Evolutionary conservation across 2,888 invertebrate genomes (phyloP).

Genomic region (Hermaeophaga mercurialis): DNA sequence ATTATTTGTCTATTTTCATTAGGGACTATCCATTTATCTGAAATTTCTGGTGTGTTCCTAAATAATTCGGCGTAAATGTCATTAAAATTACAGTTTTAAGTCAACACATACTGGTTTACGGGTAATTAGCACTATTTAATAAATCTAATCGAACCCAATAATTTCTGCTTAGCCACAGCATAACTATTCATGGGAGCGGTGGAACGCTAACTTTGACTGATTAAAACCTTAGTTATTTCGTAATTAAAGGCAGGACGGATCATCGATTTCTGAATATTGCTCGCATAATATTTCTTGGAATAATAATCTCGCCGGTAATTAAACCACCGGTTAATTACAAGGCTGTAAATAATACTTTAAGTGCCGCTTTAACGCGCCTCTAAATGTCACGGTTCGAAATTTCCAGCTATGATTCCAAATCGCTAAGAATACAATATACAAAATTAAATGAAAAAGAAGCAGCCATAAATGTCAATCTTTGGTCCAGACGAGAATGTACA

Average conservation of each 20-base stretch:
- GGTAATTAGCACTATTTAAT: neutral
- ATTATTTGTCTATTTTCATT: too few species aligned
- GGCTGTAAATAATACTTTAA: constrained; percentile 59
- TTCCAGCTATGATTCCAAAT: constrained; percentile 50
- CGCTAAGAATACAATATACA: constrained; percentile 53
- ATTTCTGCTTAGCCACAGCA: neutral
- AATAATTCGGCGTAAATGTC: too few species aligned
- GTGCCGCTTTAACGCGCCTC: constrained; percentile 58
- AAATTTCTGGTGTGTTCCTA: too few species aligned
- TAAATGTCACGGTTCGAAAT: constrained; percentile 58
- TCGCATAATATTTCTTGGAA: constrained; percentile 52
- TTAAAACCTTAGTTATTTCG: constrained; percentile 33
- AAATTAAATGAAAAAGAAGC: constrained; percentile 52
- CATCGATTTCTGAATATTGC: constrained; percentile 38
- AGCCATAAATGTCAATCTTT: constrained; percentile 54
- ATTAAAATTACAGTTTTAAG: too few species aligned
- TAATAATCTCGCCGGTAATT: constrained; percentile 55
- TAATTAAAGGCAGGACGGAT: constrained; percentile 40
- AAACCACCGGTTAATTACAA: constrained; percentile 58
- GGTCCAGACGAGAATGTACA: constrained; percentile 16
- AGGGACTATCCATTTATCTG: too few species aligned
- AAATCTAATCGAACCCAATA: neutral
- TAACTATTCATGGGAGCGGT: constrained; percentile 12
- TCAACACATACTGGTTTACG: too few species aligned
- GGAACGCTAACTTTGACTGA: constrained; percentile 9